phyloP scores from a whole-genome alignment of 2,888 invertebrate species.

The Tetragonula carbonaria region DNA sequence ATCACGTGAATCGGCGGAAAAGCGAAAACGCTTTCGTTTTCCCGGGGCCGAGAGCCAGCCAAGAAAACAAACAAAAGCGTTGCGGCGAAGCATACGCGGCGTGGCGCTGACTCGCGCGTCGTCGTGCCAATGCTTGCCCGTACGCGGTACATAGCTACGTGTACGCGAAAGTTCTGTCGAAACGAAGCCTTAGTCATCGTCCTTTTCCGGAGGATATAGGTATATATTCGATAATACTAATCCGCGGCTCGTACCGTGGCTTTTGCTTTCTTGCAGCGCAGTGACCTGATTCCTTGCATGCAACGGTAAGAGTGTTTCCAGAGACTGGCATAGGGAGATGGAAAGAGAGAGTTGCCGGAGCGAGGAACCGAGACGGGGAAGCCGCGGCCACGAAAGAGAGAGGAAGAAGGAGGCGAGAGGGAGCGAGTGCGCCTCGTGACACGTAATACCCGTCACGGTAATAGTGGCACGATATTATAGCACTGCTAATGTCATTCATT shows the following conservation, averaged over 20 bases:
- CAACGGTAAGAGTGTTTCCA: conserved; percentile 82
- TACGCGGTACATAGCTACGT: conserved; percentile 24
- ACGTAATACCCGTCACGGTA: conserved; percentile 83
- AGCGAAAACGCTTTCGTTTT: conserved; percentile 2
- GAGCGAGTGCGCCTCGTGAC: conserved; percentile 75
- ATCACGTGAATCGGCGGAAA: neutral
- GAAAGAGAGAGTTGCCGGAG: conserved; percentile 66
- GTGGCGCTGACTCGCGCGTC: neutral
- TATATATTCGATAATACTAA: conserved; percentile 81
- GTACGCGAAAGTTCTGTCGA: conserved; percentile 75
- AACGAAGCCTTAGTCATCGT: conserved; percentile 75
- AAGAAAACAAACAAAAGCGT: conserved; percentile 19
- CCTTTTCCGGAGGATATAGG: conserved; percentile 74
- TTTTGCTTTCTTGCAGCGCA: conserved; percentile 83
- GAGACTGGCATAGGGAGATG: conserved; percentile 70
- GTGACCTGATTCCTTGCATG: conserved; percentile 83
- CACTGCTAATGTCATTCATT: conserved; percentile 83
- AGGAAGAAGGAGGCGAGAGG: conserved; percentile 50
- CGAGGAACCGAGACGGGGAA: conserved; percentile 65
- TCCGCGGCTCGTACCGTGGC: conserved; percentile 76
- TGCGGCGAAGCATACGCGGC: conserved; percentile 50
- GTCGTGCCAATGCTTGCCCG: conserved; percentile 45
- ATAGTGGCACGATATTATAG: conserved; percentile 83
- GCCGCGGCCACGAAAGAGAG: conserved; percentile 50
- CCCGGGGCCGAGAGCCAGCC: conserved; percentile 14